Conservation (phyloP, 2,113 vertebrate species). For the Azemiops feae region DNA sequence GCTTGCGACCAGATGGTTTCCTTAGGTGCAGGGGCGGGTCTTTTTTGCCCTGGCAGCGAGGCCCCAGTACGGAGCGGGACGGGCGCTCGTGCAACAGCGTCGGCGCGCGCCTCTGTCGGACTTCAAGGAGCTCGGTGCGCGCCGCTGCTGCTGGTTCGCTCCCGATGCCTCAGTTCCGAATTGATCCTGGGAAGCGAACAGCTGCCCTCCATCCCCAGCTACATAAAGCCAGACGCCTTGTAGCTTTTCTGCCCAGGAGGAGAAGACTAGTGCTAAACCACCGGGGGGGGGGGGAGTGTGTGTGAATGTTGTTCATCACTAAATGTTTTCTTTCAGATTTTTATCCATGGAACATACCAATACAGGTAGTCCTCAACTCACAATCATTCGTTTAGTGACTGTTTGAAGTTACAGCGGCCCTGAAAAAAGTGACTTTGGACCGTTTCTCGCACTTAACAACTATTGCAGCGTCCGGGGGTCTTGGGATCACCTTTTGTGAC, state of each 20-base stretch:
- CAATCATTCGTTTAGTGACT: not conserved
- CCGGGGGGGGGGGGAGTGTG: no score
- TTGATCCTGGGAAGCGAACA: not conserved
- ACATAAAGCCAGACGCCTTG: not conserved
- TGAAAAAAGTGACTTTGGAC: not conserved
- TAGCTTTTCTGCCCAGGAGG: not conserved
- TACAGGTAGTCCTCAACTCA: not conserved
- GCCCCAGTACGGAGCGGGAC: not conserved
- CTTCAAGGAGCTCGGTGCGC: not conserved
- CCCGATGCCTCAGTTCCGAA: not conserved
- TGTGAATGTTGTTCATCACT: not conserved
- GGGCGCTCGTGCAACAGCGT: not conserved
- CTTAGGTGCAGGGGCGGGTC: not conserved
- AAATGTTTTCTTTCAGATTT: not conserved
- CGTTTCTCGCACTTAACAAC: not conserved
- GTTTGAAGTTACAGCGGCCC: not conserved
- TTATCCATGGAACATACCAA: not conserved
- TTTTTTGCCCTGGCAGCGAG: no score
- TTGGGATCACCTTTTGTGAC: not conserved
- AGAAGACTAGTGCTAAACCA: not conserved
- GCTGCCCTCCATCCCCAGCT: not conserved
- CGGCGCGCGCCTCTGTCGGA: not conserved
- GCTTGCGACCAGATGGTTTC: conserved; percentile 29
- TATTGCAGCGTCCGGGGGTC: not conserved
- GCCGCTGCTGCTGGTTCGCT: not conserved